A percentile compares a stretch with the other conserved stretches of the same genome.
Evolutionary conservation across 2,888 invertebrate genomes (phyloP).

Genomic region (Tyria jacobaeae): DNA sequence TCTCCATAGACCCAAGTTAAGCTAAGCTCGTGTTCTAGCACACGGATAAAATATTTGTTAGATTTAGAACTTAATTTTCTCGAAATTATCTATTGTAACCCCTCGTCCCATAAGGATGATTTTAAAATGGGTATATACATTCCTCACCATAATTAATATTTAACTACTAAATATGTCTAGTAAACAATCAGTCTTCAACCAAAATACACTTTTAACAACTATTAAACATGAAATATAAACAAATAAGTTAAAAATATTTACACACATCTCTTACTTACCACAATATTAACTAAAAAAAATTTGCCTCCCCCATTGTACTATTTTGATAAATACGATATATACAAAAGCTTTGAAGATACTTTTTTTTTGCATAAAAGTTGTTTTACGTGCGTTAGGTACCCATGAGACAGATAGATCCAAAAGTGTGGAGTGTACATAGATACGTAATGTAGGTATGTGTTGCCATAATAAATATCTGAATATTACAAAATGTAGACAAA

Average conservation of each 20-base stretch:
- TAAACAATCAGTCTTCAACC: slow-evolving; percentile 85
- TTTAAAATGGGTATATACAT: too few relatives aligned
- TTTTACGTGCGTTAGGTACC: too few relatives aligned
- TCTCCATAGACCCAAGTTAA: too few relatives aligned
- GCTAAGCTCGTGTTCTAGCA: too few relatives aligned
- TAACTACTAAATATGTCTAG: slow-evolving; percentile 46
- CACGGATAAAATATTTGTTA: too few relatives aligned
- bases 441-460: background rate
- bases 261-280: slow-evolving; percentile 43
- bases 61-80: too few relatives aligned
- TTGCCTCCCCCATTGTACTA: slow-evolving; percentile 65
- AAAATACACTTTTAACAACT: slow-evolving; percentile 70
- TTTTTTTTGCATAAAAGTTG: slow-evolving; percentile 4
- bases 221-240: slow-evolving; percentile 61
- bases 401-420: too few relatives aligned
- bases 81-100: too few relatives aligned
- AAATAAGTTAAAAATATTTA: slow-evolving; percentile 67
- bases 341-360: background rate
- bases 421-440: background rate
- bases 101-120: too few relatives aligned
- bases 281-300: slow-evolving; percentile 50
- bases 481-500: too few relatives aligned
- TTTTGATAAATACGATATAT: slow-evolving; percentile 26
- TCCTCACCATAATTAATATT: slow-evolving; percentile 18
- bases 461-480: too few relatives aligned